Percentiles rank a stretch among this genome's conserved stretches.
These are phyloP conservation scores for Psammodynastes pulverulentus DNA, from an alignment of 2,113 vertebrate genomes.

Conservation along the genomic window DNA sequence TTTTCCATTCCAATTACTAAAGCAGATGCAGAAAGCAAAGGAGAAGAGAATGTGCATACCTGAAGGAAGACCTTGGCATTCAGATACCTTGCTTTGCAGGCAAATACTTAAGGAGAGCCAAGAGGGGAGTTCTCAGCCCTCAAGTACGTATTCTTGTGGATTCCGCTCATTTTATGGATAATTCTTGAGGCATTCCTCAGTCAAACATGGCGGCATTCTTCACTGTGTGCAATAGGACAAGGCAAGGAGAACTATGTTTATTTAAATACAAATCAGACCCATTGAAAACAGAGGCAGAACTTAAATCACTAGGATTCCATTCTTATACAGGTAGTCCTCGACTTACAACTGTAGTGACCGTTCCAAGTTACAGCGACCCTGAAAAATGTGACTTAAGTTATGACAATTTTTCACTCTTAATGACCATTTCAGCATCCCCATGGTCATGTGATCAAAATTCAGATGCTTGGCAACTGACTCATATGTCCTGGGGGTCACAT, in stretches of 20 bases:
- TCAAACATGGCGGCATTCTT: conserved; percentile 27
- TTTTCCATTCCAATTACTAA: conserved; percentile 11
- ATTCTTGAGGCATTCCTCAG: conserved; percentile 30
- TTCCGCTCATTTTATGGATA: conserved; percentile 40
- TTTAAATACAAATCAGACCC: conserved; percentile 3
- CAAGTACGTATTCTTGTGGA: conserved; percentile 5
- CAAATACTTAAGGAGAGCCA: conserved; percentile 28
- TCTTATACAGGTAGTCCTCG: neutral
- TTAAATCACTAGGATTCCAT: conserved; percentile 1
- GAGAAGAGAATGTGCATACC: neutral
- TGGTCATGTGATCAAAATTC: neutral
- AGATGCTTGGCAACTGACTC: neutral
- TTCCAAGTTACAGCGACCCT: neutral
- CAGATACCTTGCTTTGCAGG: conserved; percentile 15
- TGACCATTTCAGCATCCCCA: neutral
- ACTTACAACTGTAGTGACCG: neutral
- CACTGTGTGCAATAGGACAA: conserved; percentile 26
- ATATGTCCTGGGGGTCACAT: neutral
- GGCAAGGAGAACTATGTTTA: neutral
- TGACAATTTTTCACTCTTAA: neutral
- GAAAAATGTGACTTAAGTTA: neutral
- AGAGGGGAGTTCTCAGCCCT: conserved; percentile 27
- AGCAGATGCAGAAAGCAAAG: conserved; percentile 34
- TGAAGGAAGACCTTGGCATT: conserved; percentile 35
- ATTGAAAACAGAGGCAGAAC: neutral